Evolutionary conservation across 2,113 vertebrate species (phyloP).

Genomic region (Otolemur garnettii): DNA sequence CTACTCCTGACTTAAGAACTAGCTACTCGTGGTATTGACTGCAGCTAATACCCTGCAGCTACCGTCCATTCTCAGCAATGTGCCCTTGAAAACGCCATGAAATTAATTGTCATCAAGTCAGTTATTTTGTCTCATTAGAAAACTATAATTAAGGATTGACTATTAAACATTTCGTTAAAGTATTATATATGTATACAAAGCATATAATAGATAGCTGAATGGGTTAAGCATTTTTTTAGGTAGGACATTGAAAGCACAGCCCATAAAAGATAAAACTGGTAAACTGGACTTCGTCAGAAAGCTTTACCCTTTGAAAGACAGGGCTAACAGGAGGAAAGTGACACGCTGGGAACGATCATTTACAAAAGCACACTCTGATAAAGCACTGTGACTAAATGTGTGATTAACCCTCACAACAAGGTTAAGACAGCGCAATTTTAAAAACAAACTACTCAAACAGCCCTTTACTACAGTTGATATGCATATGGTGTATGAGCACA

Average conservation of each 20-base stretch:
- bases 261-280: constrained; percentile 46
- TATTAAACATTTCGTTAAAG: background rate
- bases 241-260: background rate
- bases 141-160: constrained; percentile 4
- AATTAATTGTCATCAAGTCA: constrained; percentile 34
- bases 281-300: constrained; percentile 15
- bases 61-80: background rate
- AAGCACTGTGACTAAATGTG: constrained; percentile 2
- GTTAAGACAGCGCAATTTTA: background rate
- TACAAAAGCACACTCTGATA: background rate
- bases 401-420: background rate
- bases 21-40: constrained; percentile 32
- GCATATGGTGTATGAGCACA: background rate
- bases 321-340: background rate
- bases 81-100: background rate
- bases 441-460: constrained; percentile 19
- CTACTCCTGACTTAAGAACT: constrained; percentile 20
- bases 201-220: constrained; percentile 10
- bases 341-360: background rate
- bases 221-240: background rate
- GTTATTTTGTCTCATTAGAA: constrained; percentile 16
- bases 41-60: background rate
- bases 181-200: background rate
- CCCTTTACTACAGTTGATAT: background rate
- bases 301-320: background rate